Conservation (phyloP, 2,797 vertebrate species). For the Neomorphus geoffroyi region DNA sequence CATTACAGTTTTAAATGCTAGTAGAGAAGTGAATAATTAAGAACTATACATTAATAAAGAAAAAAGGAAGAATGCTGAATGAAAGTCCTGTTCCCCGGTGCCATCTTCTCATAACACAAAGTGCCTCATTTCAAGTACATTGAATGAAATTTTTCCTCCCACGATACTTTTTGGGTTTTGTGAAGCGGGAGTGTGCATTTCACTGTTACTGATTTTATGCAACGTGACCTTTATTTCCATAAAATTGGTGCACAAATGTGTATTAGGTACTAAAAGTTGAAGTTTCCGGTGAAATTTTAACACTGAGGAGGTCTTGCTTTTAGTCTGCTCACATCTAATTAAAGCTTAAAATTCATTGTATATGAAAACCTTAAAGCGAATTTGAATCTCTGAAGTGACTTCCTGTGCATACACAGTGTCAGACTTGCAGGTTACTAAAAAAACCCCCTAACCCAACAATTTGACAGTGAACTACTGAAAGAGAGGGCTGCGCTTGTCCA, state of each 20-base stretch:
- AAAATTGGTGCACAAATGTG: background rate
- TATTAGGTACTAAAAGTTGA: background rate
- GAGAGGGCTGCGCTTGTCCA: background rate
- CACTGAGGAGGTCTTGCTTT: background rate
- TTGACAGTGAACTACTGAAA: background rate
- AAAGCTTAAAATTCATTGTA: background rate
- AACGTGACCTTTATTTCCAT: background rate
- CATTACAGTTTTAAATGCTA: constrained; percentile 17
- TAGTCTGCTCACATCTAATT: background rate
- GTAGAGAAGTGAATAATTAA: background rate
- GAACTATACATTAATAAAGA: background rate
- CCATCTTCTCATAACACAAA: background rate
- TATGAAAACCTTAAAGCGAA: background rate
- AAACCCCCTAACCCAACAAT: too few relatives aligned
- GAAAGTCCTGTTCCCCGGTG: background rate
- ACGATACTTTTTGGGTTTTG: background rate
- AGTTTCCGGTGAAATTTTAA: background rate
- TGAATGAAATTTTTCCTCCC: background rate
- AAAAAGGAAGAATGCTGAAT: fast-evolving
- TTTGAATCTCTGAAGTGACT: background rate
- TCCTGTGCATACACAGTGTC: background rate
- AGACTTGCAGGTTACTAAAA: background rate
- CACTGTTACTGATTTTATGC: background rate
- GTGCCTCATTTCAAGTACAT: background rate
- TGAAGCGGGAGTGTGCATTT: background rate